A percentile compares a stretch with the other conserved stretches of the same genome.
Conservation (phyloP, 37 sponge, comb jelly and placozoan species). For the Bolinopsis microptera region DNA sequence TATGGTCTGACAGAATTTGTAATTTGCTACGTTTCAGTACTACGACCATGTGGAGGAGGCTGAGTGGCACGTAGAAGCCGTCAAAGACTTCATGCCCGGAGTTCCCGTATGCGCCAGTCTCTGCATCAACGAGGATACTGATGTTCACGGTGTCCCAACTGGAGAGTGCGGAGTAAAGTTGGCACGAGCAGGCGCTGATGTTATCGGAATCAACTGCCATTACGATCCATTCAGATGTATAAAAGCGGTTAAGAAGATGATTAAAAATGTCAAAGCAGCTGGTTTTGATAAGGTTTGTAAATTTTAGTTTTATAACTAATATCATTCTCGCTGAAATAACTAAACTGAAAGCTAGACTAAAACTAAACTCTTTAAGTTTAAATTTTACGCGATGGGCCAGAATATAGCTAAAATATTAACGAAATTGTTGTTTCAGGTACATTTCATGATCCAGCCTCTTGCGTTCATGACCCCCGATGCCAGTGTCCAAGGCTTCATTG, state of each 20-base stretch:
- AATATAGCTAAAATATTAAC: too few species aligned
- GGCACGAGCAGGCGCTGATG: constrained; percentile 69
- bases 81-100: constrained; percentile 67
- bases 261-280: constrained; percentile 20
- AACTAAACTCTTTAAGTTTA: too few species aligned
- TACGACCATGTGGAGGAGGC: constrained; percentile 72
- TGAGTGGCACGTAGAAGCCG: constrained; percentile 69
- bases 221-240: constrained; percentile 65
- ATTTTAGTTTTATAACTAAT: too few species aligned
- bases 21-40: too few species aligned
- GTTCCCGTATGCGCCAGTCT: constrained; percentile 58
- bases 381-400: too few species aligned
- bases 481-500: constrained; percentile 69
- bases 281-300: constrained; percentile 58
- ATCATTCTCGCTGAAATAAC: too few species aligned
- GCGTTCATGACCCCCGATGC: constrained; percentile 70
- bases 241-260: constrained; percentile 60
- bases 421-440: not conserved
- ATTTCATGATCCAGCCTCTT: constrained; percentile 69
- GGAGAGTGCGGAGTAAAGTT: constrained; percentile 69
- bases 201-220: constrained; percentile 71
- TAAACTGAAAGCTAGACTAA: too few species aligned
- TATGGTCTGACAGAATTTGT: too few species aligned
- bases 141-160: constrained; percentile 68
- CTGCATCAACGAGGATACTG: constrained; percentile 67